Base-by-base conservation (phyloP, 2,888 invertebrate genomes). In the Resseliella maxima region DNA sequence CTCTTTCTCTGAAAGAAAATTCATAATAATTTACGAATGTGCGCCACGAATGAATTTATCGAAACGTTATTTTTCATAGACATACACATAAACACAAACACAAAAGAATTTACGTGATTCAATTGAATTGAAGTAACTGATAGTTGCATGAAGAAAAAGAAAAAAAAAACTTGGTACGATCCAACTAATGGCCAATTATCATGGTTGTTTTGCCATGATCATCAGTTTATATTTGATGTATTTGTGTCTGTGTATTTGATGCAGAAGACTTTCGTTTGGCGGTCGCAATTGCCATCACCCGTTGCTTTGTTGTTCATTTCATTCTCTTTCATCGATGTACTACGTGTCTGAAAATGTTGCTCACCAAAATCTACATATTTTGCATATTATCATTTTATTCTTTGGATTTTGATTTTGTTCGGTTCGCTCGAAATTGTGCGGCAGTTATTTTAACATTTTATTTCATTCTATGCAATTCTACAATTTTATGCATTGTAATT, bases 141-240 rank as follows among this genome's bases (percentile, higher is more conserved):
- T 1, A 72, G 59, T 21, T 72, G 72, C 27, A 72, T 15, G 3
- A 72, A 72, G 31, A 8, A 15, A 24, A 27, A 18, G 0, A 35
- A 24, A 59, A n/a, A n/a, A n/a, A n/a, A n/a, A n/a, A n/a, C n/a
- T n/a, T n/a, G n/a, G 72, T 35, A 72, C 35, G 18, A 72, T 72
- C 72, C 5, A 35, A 72, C 31, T 72, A 72, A 72, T 31, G 31
- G 72, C 72, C 72, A 72, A 72, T 72, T 72, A 72, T 72, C 35
- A 72, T 72, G 72, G 31, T 18, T 72, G 35, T 72, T 72, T 72
- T 72, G 35, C 72, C 72, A 72, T 72, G 72, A 72, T 72, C 72
- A 72, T 72, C 72, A 72, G 72, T 72, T 72, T 72, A 35, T 72
- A 35, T 72, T 72, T 72, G 72, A 72, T 72, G 72, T 72, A 31